phyloP scores from a whole-genome alignment of 2,888 invertebrate genomes.

The Eumerus sabulonum region DNA sequence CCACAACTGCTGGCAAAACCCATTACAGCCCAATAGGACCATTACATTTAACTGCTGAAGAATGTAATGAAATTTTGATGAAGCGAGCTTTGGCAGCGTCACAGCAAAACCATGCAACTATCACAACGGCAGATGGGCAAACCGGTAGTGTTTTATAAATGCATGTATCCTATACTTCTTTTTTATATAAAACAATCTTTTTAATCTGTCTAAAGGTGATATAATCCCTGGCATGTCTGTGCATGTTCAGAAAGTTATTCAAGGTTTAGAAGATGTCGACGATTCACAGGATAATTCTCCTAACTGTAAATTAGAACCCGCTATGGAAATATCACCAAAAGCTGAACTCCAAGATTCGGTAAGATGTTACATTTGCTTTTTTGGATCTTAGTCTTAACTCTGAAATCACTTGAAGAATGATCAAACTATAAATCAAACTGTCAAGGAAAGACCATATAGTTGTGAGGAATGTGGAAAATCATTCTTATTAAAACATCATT shows the following conservation, averaged over 20 bases:
- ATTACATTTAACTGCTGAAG: slow-evolving; percentile 86
- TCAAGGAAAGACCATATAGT: slow-evolving; percentile 88
- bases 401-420: slow-evolving; percentile 73
- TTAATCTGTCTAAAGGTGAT: slow-evolving; percentile 74
- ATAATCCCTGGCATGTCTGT: slow-evolving; percentile 79
- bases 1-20: slow-evolving; percentile 76
- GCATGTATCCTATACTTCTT: too few species aligned
- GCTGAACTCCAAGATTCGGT: slow-evolving; percentile 78
- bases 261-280: slow-evolving; percentile 79
- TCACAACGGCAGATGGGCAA: slow-evolving; percentile 78
- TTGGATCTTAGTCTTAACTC: neutral
- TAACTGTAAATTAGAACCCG: slow-evolving; percentile 79
- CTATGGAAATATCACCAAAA: slow-evolving; percentile 79
- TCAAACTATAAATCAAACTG: slow-evolving; percentile 77
- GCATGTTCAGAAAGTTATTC: slow-evolving; percentile 79
- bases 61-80: slow-evolving; percentile 89
- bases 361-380: slow-evolving; percentile 14
- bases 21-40: slow-evolving; percentile 87
- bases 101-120: slow-evolving; percentile 79
- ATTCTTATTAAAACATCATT: slow-evolving; percentile 90
- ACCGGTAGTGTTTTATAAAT: slow-evolving; percentile 67
- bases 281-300: slow-evolving; percentile 79
- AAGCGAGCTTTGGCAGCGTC: slow-evolving; percentile 86
- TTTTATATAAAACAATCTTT: slow-evolving; percentile 32
- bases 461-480: slow-evolving; percentile 92